Base-by-base conservation (phyloP, 2,797 vertebrate species). In the Amblyraja radiata region DNA sequence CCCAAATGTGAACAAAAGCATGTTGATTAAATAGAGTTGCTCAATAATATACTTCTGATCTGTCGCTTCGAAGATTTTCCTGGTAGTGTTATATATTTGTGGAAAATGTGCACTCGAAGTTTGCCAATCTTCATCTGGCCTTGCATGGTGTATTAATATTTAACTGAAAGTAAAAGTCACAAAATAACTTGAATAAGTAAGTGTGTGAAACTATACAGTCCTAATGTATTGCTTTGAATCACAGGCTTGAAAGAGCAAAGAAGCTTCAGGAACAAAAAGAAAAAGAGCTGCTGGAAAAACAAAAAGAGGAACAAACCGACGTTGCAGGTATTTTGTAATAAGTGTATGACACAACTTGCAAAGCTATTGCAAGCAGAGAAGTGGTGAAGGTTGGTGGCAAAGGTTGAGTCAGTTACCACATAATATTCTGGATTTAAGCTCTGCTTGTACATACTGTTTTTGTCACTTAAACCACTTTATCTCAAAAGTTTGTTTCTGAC, bases 231-330 rank as follows among this genome's bases (percentile, higher is more conserved):
- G 4, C 6, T 92, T 92, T 76, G 11, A 28, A 92, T 91, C 71
- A 8, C 94, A 99, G 99, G 93, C 96, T 99, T 95, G 98, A 99
- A 95, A 97, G 99, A 95, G 99, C 99, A 74, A 99, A 99, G 95
- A 99, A 99, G 94, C 96, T 99, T 65, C 98, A 99, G 95, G 99
- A 99, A 94, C 98, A 99, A 94, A 98, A 99, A 94, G 99, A 99
- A 94, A 99, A 99, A 78, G 99, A 99, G 95, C 95, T 98, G 96
- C 96, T 98, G 93, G 98, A 99, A 95, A 99, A 99, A 94, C 98
- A 98, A 94, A 98, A 99, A 94, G 90, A 54, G 71, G 97, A 98
- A 93, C 98, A 99, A 95, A 98, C 99, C 95, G 97, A 97, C 9
- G 96, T 95, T 95, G 97, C 97, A 96, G 98, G 98, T 98, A 95